Percentiles rank a stretch among this genome's conserved stretches.
phyloP scores from a whole-genome alignment of 1,140 invertebrate species.

The Drosophila burlai region DNA sequence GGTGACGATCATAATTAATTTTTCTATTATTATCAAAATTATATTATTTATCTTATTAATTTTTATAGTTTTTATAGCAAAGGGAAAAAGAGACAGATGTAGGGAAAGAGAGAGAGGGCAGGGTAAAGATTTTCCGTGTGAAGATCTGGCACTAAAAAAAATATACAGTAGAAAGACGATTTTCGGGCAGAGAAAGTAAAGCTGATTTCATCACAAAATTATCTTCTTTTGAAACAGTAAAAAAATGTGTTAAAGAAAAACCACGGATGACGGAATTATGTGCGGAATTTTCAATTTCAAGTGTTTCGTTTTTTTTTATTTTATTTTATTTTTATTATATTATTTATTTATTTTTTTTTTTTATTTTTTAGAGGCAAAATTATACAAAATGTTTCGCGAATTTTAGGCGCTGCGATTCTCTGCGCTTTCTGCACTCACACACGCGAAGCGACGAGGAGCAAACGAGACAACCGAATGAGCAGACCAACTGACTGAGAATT shows the following conservation, averaged over 20 bases:
- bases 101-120: not conserved
- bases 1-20: not conserved
- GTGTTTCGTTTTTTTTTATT: not conserved
- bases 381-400: slow-evolving; percentile 1
- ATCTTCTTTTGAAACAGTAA: not conserved
- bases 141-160: slow-evolving; percentile 5
- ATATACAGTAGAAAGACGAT: not conserved
- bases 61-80: not conserved
- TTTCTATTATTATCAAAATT: not conserved
- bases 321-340: not conserved
- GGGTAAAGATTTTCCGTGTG: not conserved
- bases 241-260: slow-evolving; percentile 1
- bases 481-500: slow-evolving; percentile 60
- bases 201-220: slow-evolving; percentile 7
- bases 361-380: not conserved
- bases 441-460: slow-evolving; percentile 81
- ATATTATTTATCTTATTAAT: not conserved
- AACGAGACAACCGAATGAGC: slow-evolving; percentile 82
- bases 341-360: too few relatives aligned
- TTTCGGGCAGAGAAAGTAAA: slow-evolving; percentile 3
- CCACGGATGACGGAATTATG: not conserved
- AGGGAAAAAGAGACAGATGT: not conserved
- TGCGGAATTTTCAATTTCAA: not conserved
- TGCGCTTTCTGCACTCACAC: slow-evolving; percentile 65
- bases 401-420: slow-evolving; percentile 19